Conservation (phyloP, 2,888 invertebrate genomes). For the Dryomyza anilis region DNA sequence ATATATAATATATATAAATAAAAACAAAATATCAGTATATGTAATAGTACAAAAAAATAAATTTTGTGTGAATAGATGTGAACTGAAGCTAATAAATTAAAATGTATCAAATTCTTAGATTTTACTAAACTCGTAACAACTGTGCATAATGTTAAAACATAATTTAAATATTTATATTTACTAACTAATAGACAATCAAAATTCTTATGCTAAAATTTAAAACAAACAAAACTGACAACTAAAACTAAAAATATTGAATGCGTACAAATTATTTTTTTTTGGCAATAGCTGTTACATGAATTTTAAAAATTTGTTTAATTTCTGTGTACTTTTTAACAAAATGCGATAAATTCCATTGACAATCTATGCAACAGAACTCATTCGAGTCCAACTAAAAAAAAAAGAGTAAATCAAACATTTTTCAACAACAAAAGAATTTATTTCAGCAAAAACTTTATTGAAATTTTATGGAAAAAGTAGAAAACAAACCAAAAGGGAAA, state of each 20-base stretch:
- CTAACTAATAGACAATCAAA: constrained; percentile 47
- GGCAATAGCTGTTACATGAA: too few relatives aligned
- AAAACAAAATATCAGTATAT: constrained; percentile 1
- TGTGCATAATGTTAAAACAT: not conserved
- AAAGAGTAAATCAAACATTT: not conserved
- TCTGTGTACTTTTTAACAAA: not conserved
- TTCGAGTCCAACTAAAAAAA: not conserved
- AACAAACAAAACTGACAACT: not conserved
- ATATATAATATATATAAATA: not conserved
- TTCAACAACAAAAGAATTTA: not conserved
- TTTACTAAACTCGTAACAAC: not conserved
- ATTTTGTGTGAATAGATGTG: constrained; percentile 19
- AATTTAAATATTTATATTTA: not conserved
- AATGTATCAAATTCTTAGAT: constrained; percentile 8
- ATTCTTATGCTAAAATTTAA: constrained; percentile 41
- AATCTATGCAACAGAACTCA: constrained; percentile 1
- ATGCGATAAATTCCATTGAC: constrained; percentile 6
- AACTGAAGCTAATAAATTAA: not conserved
- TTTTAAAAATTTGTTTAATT: too few relatives aligned
- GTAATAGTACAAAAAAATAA: constrained; percentile 10
- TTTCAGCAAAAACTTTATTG: not conserved
- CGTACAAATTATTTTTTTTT: too few relatives aligned
- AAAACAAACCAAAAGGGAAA: too few relatives aligned
- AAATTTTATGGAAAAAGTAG: too few relatives aligned
- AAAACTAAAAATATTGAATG: not conserved